A percentile compares a stretch with the other conserved stretches of the same genome.
Conservation (phyloP, 2,888 invertebrate genomes). For the Steinernema hermaphroditum region DNA sequence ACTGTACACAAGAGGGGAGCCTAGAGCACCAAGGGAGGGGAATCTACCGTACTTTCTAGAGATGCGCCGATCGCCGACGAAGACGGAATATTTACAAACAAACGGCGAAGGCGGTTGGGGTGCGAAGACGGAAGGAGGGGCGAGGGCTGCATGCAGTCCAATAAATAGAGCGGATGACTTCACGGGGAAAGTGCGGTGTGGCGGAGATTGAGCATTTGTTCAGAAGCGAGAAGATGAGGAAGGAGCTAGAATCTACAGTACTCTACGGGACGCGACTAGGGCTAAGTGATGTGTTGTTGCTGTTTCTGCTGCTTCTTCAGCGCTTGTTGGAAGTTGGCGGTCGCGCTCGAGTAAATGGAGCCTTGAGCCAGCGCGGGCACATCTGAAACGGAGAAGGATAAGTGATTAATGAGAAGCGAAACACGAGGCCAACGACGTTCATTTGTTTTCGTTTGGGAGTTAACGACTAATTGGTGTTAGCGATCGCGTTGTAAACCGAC, state of each 20-base stretch:
- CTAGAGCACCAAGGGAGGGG: slow-evolving; percentile 3
- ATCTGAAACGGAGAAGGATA: background rate
- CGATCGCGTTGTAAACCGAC: background rate
- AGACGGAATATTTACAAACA: slow-evolving; percentile 20
- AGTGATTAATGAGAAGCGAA: background rate
- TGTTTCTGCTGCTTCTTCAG: slow-evolving; percentile 10
- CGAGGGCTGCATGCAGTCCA: background rate
- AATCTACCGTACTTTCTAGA: slow-evolving; percentile 18
- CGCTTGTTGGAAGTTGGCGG: slow-evolving; percentile 17
- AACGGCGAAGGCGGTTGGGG: background rate
- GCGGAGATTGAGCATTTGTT: slow-evolving; percentile 19
- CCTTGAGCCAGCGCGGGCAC: background rate
- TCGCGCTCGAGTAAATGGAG: background rate
- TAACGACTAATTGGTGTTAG: slow-evolving; percentile 6
- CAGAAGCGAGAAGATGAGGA: slow-evolving; percentile 10
- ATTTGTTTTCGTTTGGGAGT: slow-evolving; percentile 6
- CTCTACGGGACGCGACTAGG: background rate
- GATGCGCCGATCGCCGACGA: background rate
- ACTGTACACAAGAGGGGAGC: background rate
- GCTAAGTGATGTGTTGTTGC: background rate
- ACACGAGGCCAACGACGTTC: background rate
- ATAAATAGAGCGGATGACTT: too few species aligned
- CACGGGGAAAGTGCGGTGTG: background rate
- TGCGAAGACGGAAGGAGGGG: background rate
- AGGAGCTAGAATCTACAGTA: slow-evolving; percentile 10